These are phyloP conservation scores for Fundulus diaphanus DNA, from an alignment of 2,797 vertebrate genomes.

Conservation along the genomic window DNA sequence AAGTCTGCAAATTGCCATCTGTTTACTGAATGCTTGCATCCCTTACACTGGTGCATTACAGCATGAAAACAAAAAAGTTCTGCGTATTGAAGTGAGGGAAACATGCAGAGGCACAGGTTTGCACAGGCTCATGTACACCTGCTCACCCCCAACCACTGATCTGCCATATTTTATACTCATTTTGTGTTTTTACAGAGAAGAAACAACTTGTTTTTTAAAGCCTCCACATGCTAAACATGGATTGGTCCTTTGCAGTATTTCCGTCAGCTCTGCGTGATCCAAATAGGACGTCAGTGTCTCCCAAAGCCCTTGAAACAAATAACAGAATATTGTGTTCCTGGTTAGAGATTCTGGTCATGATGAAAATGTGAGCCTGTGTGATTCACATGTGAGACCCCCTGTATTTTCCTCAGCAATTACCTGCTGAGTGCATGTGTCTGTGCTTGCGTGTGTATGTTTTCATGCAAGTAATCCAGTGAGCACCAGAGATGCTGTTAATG, in stretches of 20 bases:
- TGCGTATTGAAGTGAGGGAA: background rate
- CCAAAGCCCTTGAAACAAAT: conserved; percentile 59
- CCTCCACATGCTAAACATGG: conserved; percentile 6
- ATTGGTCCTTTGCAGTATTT: conserved; percentile 51
- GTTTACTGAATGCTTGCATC: conserved; percentile 23
- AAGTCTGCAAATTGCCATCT: background rate
- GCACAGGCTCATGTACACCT: background rate
- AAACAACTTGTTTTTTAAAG: background rate
- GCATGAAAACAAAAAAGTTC: background rate
- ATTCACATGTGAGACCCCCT: conserved; percentile 32
- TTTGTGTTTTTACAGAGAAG: background rate
- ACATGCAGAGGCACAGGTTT: background rate
- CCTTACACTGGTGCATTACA: conserved; percentile 6
- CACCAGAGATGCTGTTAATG: conserved; percentile 53
- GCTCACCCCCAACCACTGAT: background rate
- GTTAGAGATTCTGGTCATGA: conserved; percentile 37
- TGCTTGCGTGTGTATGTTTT: background rate
- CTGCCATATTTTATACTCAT: background rate
- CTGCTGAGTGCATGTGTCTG: conserved; percentile 22
- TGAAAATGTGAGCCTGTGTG: conserved; percentile 25
- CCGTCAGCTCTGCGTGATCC: conserved; percentile 27
- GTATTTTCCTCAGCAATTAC: conserved; percentile 50
- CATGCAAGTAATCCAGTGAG: conserved; percentile 39
- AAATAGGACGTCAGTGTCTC: conserved; percentile 50
- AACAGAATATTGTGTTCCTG: conserved; percentile 18